These are phyloP conservation scores for Rhynchonycteris naso DNA, from an alignment of 2,797 vertebrate genomes.

Conservation along the genomic window DNA sequence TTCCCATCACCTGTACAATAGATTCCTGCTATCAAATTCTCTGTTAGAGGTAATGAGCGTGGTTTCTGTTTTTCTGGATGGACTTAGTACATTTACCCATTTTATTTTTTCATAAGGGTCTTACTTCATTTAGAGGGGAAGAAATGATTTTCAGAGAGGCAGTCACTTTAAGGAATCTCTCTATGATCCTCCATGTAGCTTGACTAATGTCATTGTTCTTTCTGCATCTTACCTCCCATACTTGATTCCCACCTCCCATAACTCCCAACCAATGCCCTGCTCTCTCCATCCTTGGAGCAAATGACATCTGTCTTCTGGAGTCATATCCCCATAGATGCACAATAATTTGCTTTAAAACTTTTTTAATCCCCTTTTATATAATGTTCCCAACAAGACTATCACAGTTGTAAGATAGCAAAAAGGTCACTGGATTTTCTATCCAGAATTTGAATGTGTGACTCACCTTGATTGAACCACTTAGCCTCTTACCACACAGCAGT, in stretches of 20 bases:
- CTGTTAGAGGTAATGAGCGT: not conserved
- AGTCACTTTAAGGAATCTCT: not conserved
- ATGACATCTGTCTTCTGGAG: not conserved
- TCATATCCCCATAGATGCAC: not conserved
- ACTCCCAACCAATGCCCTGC: not conserved
- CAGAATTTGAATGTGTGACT: conserved; percentile 3
- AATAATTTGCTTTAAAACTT: conserved; percentile 1
- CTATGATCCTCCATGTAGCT: not conserved
- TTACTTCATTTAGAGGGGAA: not conserved
- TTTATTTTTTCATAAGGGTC: conserved; percentile 24
- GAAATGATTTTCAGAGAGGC: conserved; percentile 15
- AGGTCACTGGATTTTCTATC: not conserved
- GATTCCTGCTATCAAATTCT: conserved; percentile 15
- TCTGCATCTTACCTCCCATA: not conserved
- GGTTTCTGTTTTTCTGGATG: conserved; percentile 36
- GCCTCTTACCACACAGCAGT: not conserved
- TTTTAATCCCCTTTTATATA: not conserved
- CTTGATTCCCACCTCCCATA: not conserved
- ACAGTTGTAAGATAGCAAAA: not conserved
- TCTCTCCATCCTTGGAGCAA: not conserved
- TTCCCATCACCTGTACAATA: not conserved
- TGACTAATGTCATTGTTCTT: conserved; percentile 16
- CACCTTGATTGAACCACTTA: not conserved
- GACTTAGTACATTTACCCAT: not conserved
- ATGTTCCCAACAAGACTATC: not conserved